These are phyloP conservation scores for Micrastur ruficollis DNA, from an alignment of 2,797 vertebrate genomes.

Conservation along the genomic window DNA sequence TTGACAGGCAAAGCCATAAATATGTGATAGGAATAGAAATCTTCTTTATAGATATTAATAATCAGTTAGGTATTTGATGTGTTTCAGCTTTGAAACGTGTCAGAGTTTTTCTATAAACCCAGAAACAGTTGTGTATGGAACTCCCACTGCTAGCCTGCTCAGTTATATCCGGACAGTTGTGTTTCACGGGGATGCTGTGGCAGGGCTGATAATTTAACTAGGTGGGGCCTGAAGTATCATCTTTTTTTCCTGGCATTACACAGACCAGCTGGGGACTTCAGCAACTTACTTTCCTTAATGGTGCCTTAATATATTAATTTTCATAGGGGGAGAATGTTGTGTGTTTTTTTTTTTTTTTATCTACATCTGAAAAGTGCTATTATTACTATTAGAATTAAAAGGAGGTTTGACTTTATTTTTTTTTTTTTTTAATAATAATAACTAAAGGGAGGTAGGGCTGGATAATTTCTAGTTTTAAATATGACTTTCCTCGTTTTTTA, in stretches of 20 bases:
- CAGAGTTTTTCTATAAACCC: neutral
- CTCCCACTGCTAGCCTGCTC: neutral
- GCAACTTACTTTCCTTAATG: neutral
- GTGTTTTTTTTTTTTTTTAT: neutral
- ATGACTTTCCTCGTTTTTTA: neutral
- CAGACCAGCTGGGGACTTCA: neutral
- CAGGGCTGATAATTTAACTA: neutral
- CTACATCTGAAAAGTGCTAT: neutral
- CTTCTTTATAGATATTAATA: neutral
- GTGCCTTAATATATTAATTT: neutral
- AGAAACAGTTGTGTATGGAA: neutral
- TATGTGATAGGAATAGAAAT: neutral
- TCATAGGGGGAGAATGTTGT: neutral
- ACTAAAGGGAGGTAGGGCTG: neutral
- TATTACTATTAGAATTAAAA: neutral
- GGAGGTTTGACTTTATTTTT: neutral
- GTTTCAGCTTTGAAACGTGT: neutral
- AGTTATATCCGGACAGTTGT: neutral
- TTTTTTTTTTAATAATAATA: neutral
- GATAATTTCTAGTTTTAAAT: constrained; percentile 16
- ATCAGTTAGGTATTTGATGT: neutral
- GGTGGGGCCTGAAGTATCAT: neutral
- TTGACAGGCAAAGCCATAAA: neutral
- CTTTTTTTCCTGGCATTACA: neutral
- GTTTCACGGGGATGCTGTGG: neutral